Conservation (phyloP, 2,113 vertebrate species). For the Coryphaenoides rupestris region DNA sequence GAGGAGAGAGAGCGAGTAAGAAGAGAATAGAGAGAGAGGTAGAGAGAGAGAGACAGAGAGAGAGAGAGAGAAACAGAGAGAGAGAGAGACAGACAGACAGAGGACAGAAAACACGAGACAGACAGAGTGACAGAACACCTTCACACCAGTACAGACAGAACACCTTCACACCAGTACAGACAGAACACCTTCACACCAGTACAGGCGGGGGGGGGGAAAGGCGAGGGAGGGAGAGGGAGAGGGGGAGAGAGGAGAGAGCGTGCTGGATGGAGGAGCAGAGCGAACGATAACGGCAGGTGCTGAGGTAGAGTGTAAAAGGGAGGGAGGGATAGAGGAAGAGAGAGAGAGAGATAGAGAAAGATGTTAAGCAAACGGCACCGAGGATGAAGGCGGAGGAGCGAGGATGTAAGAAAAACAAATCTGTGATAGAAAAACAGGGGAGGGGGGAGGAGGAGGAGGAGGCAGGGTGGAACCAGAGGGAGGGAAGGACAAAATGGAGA, state of each 20-base stretch:
- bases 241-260: too few species aligned
- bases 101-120: too few species aligned
- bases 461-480: neutral
- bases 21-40: conserved; percentile 57
- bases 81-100: conserved; percentile 13
- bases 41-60: conserved; percentile 61
- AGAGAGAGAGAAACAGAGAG: conserved; percentile 24
- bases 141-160: too few species aligned
- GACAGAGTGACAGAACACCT: too few species aligned
- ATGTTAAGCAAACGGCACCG: conserved; percentile 34
- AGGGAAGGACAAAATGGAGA: conserved; percentile 8
- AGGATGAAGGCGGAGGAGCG: conserved; percentile 51
- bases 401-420: conserved; percentile 42
- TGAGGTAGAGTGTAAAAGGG: conserved; percentile 4
- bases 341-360: conserved; percentile 21
- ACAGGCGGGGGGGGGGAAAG: conserved; percentile 19
- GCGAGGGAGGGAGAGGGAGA: neutral
- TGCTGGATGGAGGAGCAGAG: conserved; percentile 1
- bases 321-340: conserved; percentile 19
- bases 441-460: conserved; percentile 14
- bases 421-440: conserved; percentile 39
- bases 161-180: too few species aligned
- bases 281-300: conserved; percentile 9
- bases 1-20: conserved; percentile 54
- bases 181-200: too few species aligned